A percentile compares a stretch with the other conserved stretches of the same genome.
phyloP scores from a whole-genome alignment of 2,888 invertebrate genomes.

The Tetheella fluctuosa region DNA sequence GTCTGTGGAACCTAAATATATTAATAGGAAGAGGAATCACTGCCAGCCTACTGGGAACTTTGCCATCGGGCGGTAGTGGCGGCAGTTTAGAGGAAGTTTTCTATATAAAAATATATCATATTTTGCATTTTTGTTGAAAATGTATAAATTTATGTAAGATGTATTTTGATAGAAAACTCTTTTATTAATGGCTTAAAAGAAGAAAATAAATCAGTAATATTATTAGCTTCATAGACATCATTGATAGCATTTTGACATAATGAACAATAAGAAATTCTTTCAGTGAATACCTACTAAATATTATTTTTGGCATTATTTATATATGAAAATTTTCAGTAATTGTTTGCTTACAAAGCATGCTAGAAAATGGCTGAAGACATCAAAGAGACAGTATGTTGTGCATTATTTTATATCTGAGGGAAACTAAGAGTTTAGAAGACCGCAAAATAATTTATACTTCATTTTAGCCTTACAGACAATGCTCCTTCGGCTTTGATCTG shows the following conservation, averaged over 20 bases:
- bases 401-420: constrained; percentile 21
- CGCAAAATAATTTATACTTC: constrained; percentile 17
- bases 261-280: not conserved
- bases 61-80: no score
- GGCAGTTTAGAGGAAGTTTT: no score
- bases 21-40: no score
- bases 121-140: no score
- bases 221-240: not conserved
- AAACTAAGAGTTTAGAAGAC: not conserved
- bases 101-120: no score
- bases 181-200: not conserved
- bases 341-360: constrained; percentile 27
- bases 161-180: constrained; percentile 13
- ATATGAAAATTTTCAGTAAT: constrained; percentile 54
- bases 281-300: constrained; percentile 14
- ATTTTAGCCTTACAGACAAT: constrained; percentile 51
- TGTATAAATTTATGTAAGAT: no score
- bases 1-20: no score
- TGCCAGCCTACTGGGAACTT: no score
- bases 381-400: constrained; percentile 54
- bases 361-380: constrained; percentile 45
- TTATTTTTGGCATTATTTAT: constrained; percentile 18
- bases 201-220: not conserved
- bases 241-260: not conserved
- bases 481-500: constrained; percentile 50